Percentiles rank a stretch among this genome's conserved stretches.
Conservation (phyloP, 2,888 invertebrate genomes). For the Autographa gamma region DNA sequence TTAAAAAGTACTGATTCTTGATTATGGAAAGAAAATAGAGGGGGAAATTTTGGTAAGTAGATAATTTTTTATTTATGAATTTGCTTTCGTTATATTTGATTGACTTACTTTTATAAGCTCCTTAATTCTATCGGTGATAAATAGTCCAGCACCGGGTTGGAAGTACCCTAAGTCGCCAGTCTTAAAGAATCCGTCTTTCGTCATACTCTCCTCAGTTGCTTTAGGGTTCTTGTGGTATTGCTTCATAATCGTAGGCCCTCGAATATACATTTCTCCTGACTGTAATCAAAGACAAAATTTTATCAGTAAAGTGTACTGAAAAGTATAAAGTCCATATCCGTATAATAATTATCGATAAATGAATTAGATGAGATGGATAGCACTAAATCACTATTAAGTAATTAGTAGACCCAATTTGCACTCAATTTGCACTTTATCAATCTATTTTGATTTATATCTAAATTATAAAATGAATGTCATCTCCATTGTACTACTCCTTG, state of each 20-base stretch:
- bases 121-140: constrained; percentile 94
- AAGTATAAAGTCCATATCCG: neutral
- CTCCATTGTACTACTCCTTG: too few relatives aligned
- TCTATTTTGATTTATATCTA: too few relatives aligned
- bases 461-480: too few relatives aligned
- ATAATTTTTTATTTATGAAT: too few relatives aligned
- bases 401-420: too few relatives aligned
- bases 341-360: neutral
- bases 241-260: constrained; percentile 93
- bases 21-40: too few relatives aligned
- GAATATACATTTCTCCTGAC: constrained; percentile 92
- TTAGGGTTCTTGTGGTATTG: constrained; percentile 91
- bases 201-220: constrained; percentile 91
- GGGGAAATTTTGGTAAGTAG: too few relatives aligned
- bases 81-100: too few relatives aligned
- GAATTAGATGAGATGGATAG: too few relatives aligned
- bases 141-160: constrained; percentile 90
- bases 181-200: constrained; percentile 93
- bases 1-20: too few relatives aligned
- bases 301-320: neutral
- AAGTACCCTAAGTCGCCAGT: constrained; percentile 93
- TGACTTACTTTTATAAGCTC: constrained; percentile 92
- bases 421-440: too few relatives aligned
- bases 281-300: constrained; percentile 60
- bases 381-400: too few relatives aligned